These are phyloP conservation scores for Hirtodrosophila duncani DNA, from an alignment of 2,888 invertebrate genomes.

Conservation along the genomic window DNA sequence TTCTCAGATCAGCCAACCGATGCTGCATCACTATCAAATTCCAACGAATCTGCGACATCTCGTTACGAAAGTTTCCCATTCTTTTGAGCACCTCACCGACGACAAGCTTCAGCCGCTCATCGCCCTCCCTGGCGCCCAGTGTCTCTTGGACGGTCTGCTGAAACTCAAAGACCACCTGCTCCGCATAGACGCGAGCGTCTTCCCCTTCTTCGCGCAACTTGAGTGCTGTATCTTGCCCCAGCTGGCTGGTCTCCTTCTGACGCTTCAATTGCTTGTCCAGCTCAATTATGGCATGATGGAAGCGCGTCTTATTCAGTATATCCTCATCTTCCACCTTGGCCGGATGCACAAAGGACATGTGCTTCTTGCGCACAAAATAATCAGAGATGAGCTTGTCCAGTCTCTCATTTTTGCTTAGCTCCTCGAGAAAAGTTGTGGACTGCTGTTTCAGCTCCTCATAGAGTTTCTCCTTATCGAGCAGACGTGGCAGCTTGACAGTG, in stretches of 20 bases:
- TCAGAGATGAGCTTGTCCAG: slow-evolving; percentile 4
- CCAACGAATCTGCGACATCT: slow-evolving; percentile 19
- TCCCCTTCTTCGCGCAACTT: neutral
- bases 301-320: neutral
- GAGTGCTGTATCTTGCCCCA: accelerated
- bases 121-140: slow-evolving; percentile 9
- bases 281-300: neutral
- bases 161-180: neutral
- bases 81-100: neutral
- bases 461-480: slow-evolving; percentile 31
- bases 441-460: neutral
- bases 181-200: accelerated
- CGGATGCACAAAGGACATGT: accelerated
- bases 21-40: slow-evolving; percentile 28
- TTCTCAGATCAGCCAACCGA: slow-evolving; percentile 12
- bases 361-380: slow-evolving; percentile 13
- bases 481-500: accelerated
- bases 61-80: slow-evolving; percentile 22
- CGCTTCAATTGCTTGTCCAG: slow-evolving; percentile 20
- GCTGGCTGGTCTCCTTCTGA: neutral
- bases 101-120: neutral
- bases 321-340: neutral
- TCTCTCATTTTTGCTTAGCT: accelerated
- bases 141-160: slow-evolving; percentile 8
- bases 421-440: accelerated